These are phyloP conservation scores for Podilymbus podiceps DNA, from an alignment of 2,113 vertebrate species.

Conservation along the genomic window DNA sequence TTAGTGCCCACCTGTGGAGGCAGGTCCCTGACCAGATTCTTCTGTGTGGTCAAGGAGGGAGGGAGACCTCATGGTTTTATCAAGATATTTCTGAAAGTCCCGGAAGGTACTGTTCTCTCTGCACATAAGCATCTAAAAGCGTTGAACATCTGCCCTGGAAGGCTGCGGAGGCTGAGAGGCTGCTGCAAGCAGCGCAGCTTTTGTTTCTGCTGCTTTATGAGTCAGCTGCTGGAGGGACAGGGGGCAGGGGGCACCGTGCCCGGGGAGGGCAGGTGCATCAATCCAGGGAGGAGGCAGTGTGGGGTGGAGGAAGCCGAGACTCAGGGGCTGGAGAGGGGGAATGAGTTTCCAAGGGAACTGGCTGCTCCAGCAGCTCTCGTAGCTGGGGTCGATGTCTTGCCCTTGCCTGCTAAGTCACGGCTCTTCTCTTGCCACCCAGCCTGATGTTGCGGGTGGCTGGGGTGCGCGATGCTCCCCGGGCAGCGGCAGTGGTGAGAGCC, in stretches of 20 bases:
- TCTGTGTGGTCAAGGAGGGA: background rate
- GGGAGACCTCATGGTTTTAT: background rate
- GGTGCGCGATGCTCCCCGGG: background rate
- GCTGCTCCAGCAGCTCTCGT: background rate
- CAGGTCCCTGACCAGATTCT: background rate
- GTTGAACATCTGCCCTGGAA: background rate
- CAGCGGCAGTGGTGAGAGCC: background rate
- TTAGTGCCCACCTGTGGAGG: background rate
- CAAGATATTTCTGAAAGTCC: background rate
- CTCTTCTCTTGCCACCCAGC: background rate
- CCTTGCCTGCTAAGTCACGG: background rate
- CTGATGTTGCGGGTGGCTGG: accelerated
- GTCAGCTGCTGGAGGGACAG: background rate
- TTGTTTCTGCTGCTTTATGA: background rate
- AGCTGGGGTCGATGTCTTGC: background rate
- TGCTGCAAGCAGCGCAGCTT: background rate
- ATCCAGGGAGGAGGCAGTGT: background rate
- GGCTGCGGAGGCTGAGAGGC: background rate
- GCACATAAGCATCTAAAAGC: background rate
- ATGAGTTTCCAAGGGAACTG: background rate
- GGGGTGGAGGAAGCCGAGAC: background rate
- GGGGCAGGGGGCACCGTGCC: background rate
- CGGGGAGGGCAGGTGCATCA: accelerated
- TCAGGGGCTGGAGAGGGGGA: background rate
- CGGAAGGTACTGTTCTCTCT: background rate